These are phyloP conservation scores for Callimorpha dominula DNA, from an alignment of 2,888 invertebrate genomes.

Conservation along the genomic window DNA sequence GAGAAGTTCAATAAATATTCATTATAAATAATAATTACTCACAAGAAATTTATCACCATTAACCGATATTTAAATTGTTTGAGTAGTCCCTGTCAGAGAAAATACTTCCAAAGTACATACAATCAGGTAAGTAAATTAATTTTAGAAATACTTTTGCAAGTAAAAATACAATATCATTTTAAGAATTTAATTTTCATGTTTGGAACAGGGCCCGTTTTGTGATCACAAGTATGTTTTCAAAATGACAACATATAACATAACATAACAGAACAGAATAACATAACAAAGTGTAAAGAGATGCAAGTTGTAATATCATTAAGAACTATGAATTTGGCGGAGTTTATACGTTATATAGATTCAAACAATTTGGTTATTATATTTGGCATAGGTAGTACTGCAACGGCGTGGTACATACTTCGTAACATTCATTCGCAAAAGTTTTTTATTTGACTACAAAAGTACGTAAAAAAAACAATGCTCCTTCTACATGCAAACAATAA, in stretches of 20 bases:
- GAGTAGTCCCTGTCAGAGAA: slow-evolving; percentile 19
- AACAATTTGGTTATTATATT: slow-evolving; percentile 63
- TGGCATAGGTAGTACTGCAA: slow-evolving; percentile 55
- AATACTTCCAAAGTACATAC: slow-evolving; percentile 16
- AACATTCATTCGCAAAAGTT: slow-evolving; percentile 29
- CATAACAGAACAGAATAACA: too few relatives aligned
- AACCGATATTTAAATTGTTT: slow-evolving; percentile 8
- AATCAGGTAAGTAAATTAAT: slow-evolving; percentile 3
- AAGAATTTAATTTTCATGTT: neutral
- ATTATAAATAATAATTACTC: slow-evolving; percentile 35
- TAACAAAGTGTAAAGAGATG: slow-evolving; percentile 17
- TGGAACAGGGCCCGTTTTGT: slow-evolving; percentile 33
- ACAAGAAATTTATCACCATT: slow-evolving; percentile 30
- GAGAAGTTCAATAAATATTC: slow-evolving; percentile 43
- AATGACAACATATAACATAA: too few relatives aligned
- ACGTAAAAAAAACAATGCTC: neutral
- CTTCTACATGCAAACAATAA: neutral
- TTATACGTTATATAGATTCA: slow-evolving; percentile 49
- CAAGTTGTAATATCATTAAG: slow-evolving; percentile 34
- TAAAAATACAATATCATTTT: neutral
- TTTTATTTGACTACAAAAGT: neutral
- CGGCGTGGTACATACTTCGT: slow-evolving; percentile 35
- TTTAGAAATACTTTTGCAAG: slow-evolving; percentile 5
- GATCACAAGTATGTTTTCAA: slow-evolving; percentile 32
- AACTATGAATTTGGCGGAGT: slow-evolving; percentile 56